Conservation (phyloP, 2,797 vertebrate species). For the Balearica regulorum region DNA sequence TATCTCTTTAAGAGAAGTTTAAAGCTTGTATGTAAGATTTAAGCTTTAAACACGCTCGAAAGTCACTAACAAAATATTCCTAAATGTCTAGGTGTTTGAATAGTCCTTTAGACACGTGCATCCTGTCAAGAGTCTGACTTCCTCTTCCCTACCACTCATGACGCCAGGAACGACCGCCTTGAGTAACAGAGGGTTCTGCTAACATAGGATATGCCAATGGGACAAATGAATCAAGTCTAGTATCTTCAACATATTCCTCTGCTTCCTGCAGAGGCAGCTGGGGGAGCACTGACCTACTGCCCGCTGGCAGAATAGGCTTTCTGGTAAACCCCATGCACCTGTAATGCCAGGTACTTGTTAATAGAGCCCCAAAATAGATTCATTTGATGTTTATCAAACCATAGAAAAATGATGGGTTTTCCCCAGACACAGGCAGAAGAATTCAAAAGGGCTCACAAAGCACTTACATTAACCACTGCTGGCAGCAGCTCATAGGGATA, state of each 20-base stretch:
- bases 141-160: neutral
- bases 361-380: neutral
- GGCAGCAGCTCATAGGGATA: neutral
- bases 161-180: neutral
- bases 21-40: neutral
- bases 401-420: neutral
- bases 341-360: neutral
- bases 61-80: neutral
- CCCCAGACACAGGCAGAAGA: neutral
- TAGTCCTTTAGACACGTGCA: neutral
- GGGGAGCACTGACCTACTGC: neutral
- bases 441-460: neutral
- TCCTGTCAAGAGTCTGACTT: neutral
- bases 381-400: neutral
- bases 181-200: neutral
- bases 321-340: neutral
- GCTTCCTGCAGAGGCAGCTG: neutral
- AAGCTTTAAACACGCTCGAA: neutral
- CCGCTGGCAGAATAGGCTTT: neutral
- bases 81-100: neutral
- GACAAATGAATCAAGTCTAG: neutral
- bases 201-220: neutral
- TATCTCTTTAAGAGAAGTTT: neutral
- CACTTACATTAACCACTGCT: neutral
- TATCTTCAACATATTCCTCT: neutral